These are phyloP conservation scores for Elephas maximus DNA, from an alignment of 2,113 vertebrate species.

Conservation along the genomic window DNA sequence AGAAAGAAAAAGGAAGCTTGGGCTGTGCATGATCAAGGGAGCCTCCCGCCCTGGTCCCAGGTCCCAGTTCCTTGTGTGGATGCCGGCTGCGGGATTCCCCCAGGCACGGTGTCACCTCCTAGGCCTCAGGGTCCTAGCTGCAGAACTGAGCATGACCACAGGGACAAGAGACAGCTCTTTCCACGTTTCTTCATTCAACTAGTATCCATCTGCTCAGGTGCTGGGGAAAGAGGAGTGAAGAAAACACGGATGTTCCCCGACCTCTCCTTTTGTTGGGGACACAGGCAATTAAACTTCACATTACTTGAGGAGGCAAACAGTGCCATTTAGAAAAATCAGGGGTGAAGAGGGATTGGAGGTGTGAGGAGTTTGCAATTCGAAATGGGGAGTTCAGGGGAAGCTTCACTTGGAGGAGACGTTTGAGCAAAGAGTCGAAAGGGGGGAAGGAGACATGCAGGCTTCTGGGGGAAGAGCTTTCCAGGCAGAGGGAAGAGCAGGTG, in stretches of 20 bases:
- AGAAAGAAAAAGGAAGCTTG: neutral
- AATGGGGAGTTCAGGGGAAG: neutral
- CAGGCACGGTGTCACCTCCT: neutral
- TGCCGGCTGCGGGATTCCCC: neutral
- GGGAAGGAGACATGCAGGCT: neutral
- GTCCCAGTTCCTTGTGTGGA: too few relatives aligned
- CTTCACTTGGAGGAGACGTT: neutral
- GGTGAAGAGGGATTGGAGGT: neutral
- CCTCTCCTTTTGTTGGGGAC: neutral
- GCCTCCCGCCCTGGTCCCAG: too few relatives aligned
- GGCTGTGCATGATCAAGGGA: rapidly evolving
- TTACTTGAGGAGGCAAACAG: neutral
- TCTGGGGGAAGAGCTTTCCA: neutral
- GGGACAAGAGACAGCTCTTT: neutral
- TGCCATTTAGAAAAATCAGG: rapidly evolving
- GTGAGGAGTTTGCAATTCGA: neutral
- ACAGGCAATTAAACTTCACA: neutral
- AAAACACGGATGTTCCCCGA: neutral
- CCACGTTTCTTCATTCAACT: neutral
- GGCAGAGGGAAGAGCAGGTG: rapidly evolving
- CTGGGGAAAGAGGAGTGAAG: neutral
- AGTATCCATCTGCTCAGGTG: neutral
- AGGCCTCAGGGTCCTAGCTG: neutral
- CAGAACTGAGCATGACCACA: neutral
- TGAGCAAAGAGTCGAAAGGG: neutral